Evolutionary conservation across 2,888 invertebrate species (phyloP).

Genomic region (Dynastes grantii): DNA sequence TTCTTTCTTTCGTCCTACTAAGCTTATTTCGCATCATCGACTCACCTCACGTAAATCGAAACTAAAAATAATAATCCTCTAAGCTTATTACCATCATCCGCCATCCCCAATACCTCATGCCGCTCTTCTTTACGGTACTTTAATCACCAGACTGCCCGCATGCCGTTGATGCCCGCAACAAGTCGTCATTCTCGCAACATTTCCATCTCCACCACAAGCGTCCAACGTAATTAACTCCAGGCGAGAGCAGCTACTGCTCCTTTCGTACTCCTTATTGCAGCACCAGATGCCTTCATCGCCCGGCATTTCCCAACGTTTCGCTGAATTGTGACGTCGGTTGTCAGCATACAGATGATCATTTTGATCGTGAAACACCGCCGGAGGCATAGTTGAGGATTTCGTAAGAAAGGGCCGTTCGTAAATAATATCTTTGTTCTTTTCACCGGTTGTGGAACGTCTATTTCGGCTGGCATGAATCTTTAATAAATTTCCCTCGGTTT

Average conservation of each 20-base stretch:
- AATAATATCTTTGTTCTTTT: constrained; percentile 21
- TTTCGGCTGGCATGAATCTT: constrained; percentile 19
- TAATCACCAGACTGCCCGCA: constrained; percentile 4
- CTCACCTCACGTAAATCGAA: too few relatives aligned
- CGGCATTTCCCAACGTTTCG: neutral
- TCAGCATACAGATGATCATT: constrained; percentile 1
- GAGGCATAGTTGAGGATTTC: constrained; percentile 55
- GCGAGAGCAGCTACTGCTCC: constrained; percentile 43
- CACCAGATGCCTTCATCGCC: constrained; percentile 18
- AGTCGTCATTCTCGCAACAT: neutral
- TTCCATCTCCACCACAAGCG: neutral
- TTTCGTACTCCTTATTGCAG: constrained; percentile 24
- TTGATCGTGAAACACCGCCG: constrained; percentile 16
- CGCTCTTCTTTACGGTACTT: neutral
- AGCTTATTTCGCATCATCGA: too few relatives aligned
- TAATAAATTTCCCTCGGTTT: constrained; percentile 49
- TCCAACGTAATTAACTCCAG: constrained; percentile 41
- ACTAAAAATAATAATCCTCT: too few relatives aligned
- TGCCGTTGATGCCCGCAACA: neutral
- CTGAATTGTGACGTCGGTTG: too few relatives aligned
- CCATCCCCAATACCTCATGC: neutral
- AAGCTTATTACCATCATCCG: too few relatives aligned
- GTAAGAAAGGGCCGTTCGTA: constrained; percentile 34
- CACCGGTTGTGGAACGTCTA: constrained; percentile 34
- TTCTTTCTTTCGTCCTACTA: too few relatives aligned